These are phyloP conservation scores for Halichoeres trimaculatus DNA, from an alignment of 2,113 vertebrate species.

Conservation along the genomic window DNA sequence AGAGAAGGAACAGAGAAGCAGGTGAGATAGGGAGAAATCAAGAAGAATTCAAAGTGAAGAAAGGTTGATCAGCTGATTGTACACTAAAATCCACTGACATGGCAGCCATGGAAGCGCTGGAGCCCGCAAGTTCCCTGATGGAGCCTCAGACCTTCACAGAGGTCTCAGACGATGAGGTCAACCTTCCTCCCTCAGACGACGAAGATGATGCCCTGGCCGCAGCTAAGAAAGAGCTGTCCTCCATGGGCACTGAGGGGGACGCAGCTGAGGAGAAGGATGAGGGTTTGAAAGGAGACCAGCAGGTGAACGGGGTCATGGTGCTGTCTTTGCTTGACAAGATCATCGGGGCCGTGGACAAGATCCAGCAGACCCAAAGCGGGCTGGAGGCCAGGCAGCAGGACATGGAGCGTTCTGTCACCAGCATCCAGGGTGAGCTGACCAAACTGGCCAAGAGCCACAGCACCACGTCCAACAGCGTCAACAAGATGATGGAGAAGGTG, in stretches of 20 bases:
- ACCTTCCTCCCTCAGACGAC: constrained; percentile 78
- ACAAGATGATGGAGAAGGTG: constrained; percentile 97
- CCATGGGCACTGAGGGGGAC: constrained; percentile 44
- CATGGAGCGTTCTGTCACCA: constrained; percentile 93
- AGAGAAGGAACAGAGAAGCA: constrained; percentile 33
- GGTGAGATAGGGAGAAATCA: constrained; percentile 30
- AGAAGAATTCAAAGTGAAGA: constrained; percentile 24
- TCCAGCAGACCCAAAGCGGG: constrained; percentile 94
- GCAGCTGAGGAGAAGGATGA: constrained; percentile 44
- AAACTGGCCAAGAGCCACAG: constrained; percentile 94
- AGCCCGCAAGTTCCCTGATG: constrained; percentile 60
- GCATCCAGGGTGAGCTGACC: constrained; percentile 93
- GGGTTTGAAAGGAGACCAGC: constrained; percentile 60
- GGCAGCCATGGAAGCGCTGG: constrained; percentile 80
- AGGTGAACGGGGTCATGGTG: constrained; percentile 93
- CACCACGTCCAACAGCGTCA: constrained; percentile 93
- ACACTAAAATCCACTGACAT: constrained; percentile 48
- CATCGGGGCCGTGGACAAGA: constrained; percentile 97
- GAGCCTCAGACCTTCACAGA: constrained; percentile 79
- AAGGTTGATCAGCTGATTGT: constrained; percentile 6
- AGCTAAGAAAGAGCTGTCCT: constrained; percentile 59
- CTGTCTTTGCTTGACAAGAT: constrained; percentile 97
- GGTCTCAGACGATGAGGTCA: constrained; percentile 82
- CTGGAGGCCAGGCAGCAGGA: constrained; percentile 94
- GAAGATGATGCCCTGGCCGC: constrained; percentile 65